Conservation (phyloP, 2,888 invertebrate genomes). For the Iphiclides podalirius region DNA sequence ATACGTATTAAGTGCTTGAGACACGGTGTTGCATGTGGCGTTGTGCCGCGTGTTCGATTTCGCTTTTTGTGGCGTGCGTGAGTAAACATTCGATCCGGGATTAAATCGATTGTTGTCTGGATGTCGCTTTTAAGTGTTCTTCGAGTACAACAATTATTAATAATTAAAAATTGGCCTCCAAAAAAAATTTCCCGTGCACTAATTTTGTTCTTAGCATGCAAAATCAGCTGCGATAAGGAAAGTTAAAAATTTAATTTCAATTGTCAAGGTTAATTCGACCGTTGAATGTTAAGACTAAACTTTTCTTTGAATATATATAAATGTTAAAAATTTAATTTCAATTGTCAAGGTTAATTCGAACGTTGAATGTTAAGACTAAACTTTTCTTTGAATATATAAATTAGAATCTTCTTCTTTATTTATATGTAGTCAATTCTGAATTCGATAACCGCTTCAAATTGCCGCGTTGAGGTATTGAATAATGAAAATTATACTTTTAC, state of each 20-base stretch:
- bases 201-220: too few species aligned
- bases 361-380: too few species aligned
- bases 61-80: slow-evolving; percentile 6
- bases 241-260: too few species aligned
- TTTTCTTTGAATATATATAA: too few species aligned
- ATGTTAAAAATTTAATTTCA: not conserved
- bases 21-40: slow-evolving; percentile 32
- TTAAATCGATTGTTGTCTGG: not conserved
- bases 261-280: too few species aligned
- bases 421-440: not conserved
- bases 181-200: too few species aligned
- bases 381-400: not conserved
- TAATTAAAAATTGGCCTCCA: too few species aligned
- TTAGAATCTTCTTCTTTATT: slow-evolving; percentile 1
- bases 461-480: slow-evolving; percentile 7
- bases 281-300: too few species aligned
- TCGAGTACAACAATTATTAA: too few species aligned
- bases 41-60: not conserved
- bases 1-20: slow-evolving; percentile 34
- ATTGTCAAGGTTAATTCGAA: too few species aligned
- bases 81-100: not conserved
- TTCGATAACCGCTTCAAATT: slow-evolving; percentile 9
- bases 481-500: not conserved
- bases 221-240: too few species aligned
- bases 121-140: not conserved